Evolutionary conservation across 2,113 vertebrate species (phyloP).

Genomic region (Takifugu bimaculatus): DNA sequence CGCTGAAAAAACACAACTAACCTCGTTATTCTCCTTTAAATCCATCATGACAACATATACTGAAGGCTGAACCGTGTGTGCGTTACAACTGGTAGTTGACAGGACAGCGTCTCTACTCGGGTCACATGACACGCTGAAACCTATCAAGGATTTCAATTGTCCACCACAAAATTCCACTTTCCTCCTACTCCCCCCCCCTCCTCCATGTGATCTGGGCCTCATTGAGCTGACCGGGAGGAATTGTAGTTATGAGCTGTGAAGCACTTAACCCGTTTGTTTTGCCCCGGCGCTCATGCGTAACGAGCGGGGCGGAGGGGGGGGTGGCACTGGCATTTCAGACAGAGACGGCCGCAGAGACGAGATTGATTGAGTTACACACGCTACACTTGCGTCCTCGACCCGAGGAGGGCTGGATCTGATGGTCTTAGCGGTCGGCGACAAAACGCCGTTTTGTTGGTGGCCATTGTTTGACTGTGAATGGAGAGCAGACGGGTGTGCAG

Average conservation of each 20-base stretch:
- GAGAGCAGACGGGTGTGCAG: conserved; percentile 17
- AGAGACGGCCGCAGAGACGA: conserved; percentile 55
- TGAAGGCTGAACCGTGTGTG: too few relatives aligned
- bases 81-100: too few relatives aligned
- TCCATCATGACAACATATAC: too few relatives aligned
- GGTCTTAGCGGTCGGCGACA: conserved; percentile 64
- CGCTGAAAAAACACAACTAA: too few relatives aligned
- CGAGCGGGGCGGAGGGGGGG: conserved; percentile 17
- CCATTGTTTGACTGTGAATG: conserved; percentile 57
- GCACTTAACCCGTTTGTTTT: conserved; percentile 60
- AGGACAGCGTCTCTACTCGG: too few relatives aligned
- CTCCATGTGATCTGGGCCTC: conserved; percentile 1
- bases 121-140: background rate
- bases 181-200: background rate
- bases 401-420: conserved; percentile 50
- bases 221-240: conserved; percentile 26
- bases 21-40: too few relatives aligned
- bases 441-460: conserved; percentile 65
- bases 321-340: conserved; percentile 40
- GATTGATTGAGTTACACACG: conserved; percentile 73
- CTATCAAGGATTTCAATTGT: background rate
- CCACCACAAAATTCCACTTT: background rate
- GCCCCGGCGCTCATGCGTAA: conserved; percentile 59
- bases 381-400: conserved; percentile 61
- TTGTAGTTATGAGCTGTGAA: conserved; percentile 38